phyloP scores from a whole-genome alignment of 2,113 vertebrate species.

The Myocastor coypus region DNA sequence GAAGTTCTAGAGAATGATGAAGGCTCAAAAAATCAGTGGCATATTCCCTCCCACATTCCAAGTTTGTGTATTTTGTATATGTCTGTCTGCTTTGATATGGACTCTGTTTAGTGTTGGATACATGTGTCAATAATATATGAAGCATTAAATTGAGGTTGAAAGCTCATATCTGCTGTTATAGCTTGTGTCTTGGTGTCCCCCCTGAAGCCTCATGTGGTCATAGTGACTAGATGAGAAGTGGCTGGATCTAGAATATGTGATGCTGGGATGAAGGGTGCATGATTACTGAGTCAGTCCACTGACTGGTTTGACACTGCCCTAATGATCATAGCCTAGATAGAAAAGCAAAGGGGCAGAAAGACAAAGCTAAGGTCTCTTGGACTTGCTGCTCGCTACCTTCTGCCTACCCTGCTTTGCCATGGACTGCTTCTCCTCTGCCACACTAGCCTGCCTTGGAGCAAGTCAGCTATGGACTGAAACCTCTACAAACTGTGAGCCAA shows the following conservation, averaged over 20 bases:
- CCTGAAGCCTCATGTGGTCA: not conserved
- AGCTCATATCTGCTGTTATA: not conserved
- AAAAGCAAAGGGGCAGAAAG: not conserved
- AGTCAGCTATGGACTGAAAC: not conserved
- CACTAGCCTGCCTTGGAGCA: not conserved
- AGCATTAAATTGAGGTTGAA: not conserved
- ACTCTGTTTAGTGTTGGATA: not conserved
- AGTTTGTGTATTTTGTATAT: not conserved
- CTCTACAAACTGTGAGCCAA: not conserved
- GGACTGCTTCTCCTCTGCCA: not conserved
- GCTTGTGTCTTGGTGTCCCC: not conserved
- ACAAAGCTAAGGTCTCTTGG: not conserved
- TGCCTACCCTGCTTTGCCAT: not conserved
- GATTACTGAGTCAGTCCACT: not conserved
- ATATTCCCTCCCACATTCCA: not conserved
- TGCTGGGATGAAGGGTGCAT: not conserved
- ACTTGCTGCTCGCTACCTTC: not conserved
- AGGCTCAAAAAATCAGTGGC: not conserved
- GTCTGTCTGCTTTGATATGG: not conserved
- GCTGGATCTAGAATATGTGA: not conserved
- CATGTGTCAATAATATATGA: not conserved
- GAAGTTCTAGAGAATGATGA: not conserved
- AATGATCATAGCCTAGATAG: not conserved
- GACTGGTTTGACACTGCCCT: not conserved
- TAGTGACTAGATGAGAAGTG: not conserved